Percentiles rank a stretch among this genome's conserved stretches.
Evolutionary conservation across 2,888 invertebrate species (phyloP).

Genomic region (Macroteleia sp.): DNA sequence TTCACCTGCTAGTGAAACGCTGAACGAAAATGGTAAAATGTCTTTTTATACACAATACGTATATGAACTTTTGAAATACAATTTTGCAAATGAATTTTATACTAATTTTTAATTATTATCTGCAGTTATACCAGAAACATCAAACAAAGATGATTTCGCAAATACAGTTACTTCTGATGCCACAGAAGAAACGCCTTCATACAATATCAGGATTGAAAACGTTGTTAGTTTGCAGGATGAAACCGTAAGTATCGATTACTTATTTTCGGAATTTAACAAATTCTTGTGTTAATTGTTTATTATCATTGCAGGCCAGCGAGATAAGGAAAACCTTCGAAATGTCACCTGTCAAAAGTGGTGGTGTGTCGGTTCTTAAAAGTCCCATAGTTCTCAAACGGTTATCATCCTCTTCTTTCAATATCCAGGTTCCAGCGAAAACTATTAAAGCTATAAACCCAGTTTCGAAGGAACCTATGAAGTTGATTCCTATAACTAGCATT

Average conservation of each 20-base stretch:
- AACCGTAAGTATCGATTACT: constrained; percentile 57
- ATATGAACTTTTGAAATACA: no score
- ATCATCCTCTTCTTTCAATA: constrained; percentile 13
- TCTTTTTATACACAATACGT: no score
- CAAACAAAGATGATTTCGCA: not conserved
- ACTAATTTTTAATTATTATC: no score
- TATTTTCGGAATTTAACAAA: not conserved
- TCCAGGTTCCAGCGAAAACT: constrained; percentile 40
- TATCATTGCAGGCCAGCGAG: constrained; percentile 70
- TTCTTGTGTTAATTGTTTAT: not conserved
- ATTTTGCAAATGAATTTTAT: no score
- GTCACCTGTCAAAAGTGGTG: constrained; percentile 69
- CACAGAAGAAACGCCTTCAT: constrained; percentile 63
- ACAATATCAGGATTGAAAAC: constrained; percentile 85
- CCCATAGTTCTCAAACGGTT: constrained; percentile 75
- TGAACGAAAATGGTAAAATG: no score
- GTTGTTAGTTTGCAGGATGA: constrained; percentile 85
- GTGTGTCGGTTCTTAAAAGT: constrained; percentile 74
- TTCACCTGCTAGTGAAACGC: no score
- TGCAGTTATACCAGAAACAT: not conserved
- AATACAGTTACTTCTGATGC: constrained; percentile 4
- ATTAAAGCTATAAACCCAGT: constrained; percentile 46
- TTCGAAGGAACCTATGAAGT: constrained; percentile 68
- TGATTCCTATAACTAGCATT: constrained; percentile 76
- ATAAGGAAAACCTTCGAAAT: constrained; percentile 76